phyloP scores from a whole-genome alignment of 37 sponge, comb jelly and placozoan genomes.

The Agelas oroides region DNA sequence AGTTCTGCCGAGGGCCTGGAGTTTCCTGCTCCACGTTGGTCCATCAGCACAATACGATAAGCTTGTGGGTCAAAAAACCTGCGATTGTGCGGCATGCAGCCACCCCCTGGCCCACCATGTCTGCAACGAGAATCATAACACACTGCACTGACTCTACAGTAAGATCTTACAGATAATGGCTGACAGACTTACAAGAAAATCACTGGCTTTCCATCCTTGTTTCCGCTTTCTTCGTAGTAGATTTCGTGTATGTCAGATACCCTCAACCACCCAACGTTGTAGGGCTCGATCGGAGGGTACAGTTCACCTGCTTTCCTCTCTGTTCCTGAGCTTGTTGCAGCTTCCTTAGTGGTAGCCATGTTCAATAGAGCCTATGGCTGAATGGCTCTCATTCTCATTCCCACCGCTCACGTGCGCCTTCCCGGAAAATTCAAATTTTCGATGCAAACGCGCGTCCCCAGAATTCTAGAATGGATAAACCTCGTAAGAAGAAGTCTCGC shows the following conservation, averaged over 20 bases:
- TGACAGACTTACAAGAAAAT: conserved; percentile 54
- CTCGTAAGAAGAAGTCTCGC: too few species aligned
- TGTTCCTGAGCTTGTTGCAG: background rate
- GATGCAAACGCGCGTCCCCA: too few species aligned
- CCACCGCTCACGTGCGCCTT: too few species aligned
- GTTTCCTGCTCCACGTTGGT: conserved; percentile 73
- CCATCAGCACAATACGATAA: conserved; percentile 68
- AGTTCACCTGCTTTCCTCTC: background rate
- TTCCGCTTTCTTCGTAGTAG: conserved; percentile 67
- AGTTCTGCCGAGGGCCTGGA: conserved; percentile 68
- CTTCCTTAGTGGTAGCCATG: background rate
- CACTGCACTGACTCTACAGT: too few species aligned
- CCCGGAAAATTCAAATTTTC: too few species aligned
- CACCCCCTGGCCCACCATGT: conserved; percentile 79
- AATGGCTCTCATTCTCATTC: too few species aligned
- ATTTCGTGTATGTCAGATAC: conserved; percentile 69
- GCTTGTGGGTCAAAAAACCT: conserved; percentile 65
- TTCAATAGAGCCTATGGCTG: too few species aligned
- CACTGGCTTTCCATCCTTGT: conserved; percentile 63
- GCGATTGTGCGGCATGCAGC: conserved; percentile 18
- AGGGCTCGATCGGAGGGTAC: conserved; percentile 42
- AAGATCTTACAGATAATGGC: too few species aligned
- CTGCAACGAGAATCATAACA: too few species aligned
- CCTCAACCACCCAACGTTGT: conserved; percentile 45
- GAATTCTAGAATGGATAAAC: too few species aligned